Conservation (phyloP, 2,888 invertebrate genomes). For the Copidosoma aretas region DNA sequence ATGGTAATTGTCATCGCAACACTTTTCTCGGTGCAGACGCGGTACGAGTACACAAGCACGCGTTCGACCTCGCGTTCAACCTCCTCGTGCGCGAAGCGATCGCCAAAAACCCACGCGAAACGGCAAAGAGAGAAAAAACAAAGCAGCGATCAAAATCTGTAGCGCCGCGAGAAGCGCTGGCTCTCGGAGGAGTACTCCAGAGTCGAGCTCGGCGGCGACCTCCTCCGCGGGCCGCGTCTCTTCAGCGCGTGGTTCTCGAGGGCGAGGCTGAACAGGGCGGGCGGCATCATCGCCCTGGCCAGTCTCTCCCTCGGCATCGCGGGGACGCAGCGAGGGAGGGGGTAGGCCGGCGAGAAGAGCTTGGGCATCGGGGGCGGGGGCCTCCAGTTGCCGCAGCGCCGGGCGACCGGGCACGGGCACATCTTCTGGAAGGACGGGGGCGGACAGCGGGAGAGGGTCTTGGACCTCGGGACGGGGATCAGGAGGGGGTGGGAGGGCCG, state of each 20-base stretch:
- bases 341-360: conserved; percentile 7
- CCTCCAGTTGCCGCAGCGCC: conserved; percentile 32
- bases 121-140: background rate
- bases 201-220: background rate
- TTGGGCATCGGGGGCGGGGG: conserved; percentile 28
- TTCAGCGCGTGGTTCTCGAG: conserved; percentile 13
- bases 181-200: background rate
- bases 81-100: too few relatives aligned
- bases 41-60: too few relatives aligned
- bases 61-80: too few relatives aligned
- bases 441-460: conserved; percentile 8
- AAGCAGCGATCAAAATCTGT: background rate
- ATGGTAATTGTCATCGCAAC: too few relatives aligned
- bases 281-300: background rate
- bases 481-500: conserved; percentile 1
- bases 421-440: conserved; percentile 27
- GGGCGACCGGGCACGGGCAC: conserved; percentile 26
- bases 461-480: conserved; percentile 14
- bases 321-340: background rate
- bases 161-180: background rate
- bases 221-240: background rate
- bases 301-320: conserved; percentile 7
- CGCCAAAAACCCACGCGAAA: too few relatives aligned
- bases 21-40: too few relatives aligned
- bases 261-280: background rate